A percentile compares a stretch with the other conserved stretches of the same genome.
These are phyloP conservation scores for Pseudomyrmex pallidus DNA, from an alignment of 1,140 invertebrate genomes.

Conservation along the genomic window DNA sequence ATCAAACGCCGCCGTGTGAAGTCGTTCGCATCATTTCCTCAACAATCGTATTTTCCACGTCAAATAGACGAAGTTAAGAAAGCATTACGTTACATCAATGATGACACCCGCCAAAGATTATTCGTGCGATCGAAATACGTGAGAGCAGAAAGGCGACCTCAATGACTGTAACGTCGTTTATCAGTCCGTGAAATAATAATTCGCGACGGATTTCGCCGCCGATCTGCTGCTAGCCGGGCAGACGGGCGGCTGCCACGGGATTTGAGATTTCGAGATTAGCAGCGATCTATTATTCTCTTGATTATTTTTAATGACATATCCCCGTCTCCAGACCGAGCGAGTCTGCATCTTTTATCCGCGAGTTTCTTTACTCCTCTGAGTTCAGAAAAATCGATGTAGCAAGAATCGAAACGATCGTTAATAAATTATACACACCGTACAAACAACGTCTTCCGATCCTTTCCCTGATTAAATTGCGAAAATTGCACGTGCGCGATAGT, in stretches of 20 bases:
- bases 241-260: background rate
- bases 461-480: background rate
- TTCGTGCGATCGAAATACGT: constrained; percentile 20
- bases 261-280: constrained; percentile 31
- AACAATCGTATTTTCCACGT: constrained; percentile 2
- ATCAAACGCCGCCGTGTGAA: background rate
- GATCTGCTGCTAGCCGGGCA: constrained; percentile 1
- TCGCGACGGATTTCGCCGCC: background rate
- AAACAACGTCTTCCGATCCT: background rate
- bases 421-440: background rate
- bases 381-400: background rate
- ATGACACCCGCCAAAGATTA: background rate
- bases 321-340: background rate
- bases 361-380: too few species aligned
- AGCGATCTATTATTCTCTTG: constrained; percentile 9
- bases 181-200: constrained; percentile 43
- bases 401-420: background rate
- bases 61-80: constrained; percentile 22
- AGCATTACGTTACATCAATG: constrained; percentile 33
- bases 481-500: background rate
- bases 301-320: background rate
- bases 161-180: constrained; percentile 18
- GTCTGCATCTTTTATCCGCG: constrained; percentile 19
- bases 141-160: constrained; percentile 6
- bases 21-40: constrained; percentile 10